Evolutionary conservation across 2,113 vertebrate genomes (phyloP), one percentile per base, ranked within the genome.

Genomic region (Dromaius novaehollandiae): DNA sequence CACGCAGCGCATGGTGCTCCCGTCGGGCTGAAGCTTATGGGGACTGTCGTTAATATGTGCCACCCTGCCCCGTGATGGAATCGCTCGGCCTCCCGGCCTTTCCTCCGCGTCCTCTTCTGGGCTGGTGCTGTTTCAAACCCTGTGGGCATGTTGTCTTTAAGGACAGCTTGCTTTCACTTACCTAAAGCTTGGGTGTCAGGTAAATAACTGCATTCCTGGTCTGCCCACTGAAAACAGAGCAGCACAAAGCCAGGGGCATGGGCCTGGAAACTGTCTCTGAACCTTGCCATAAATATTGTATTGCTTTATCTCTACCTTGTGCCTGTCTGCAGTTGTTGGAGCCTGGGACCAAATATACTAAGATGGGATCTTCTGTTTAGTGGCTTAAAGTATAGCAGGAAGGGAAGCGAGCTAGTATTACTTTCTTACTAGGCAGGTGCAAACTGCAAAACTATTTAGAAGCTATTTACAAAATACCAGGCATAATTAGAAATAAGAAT

Each of bases 1-100:
- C 25, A 3, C 0, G 0, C 34, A 63, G 32, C 36, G 7, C 0
- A 3, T 48, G 40, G 36, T 73, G 22, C 30, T 75, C 42, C 28
- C 69, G 76, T 7, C 70, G 28, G 32, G 2, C 56, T 55, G 63
- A 75, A 28, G 8, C 51, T 42, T 7, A 9, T 0, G 3, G 58
- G 20, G 34, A 50, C 17, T 46, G 44, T 11, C 32, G 61, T 48
- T 28, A 34, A 44, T 0, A 0, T 13, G 12, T 32, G 7, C 73
- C 86, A n/a, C 50, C 38, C 55, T 65, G 28, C 13, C 46, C 20
- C 25, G 1, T 19, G 40, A 32, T 0, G 6, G 69, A 51, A 5
- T 40, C 44, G 0, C 25, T 69, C 40, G 53, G 21, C 60, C 50
- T 69, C 68, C 9, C n/a, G 51, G 60, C 21, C 70, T 75, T 74